Base-by-base conservation (phyloP, 2,888 invertebrate genomes). In the Lymantria dispar region DNA sequence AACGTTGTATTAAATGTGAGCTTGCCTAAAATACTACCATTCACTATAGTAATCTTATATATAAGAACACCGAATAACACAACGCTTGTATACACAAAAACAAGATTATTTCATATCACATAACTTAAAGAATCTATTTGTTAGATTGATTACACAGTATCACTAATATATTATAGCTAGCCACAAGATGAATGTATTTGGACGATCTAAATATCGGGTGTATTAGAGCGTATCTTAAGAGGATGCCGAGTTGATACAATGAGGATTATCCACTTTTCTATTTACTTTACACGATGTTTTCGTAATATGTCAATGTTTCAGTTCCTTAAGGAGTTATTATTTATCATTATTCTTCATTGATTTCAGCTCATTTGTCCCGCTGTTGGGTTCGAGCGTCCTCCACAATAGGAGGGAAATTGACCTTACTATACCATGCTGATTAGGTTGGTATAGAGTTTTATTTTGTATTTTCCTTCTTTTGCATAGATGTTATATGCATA, bases 161-260 rank as follows among this genome's bases (percentile, higher is more conserved):
- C 46, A 48, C 56, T 72, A 72, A 74, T 72, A 68, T 69, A 64
- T 69, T 72, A 70, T 69, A 57, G 65, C 65, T 59, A 65, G 61
- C 61, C 46, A 45, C 55, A 60, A 55, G 59, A 62, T 54, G 49
- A 33, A 33, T 33, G 33, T 55, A 50, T 59, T 56, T 47, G 61
- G 67, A 67, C 51, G 58, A 50, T 58, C 54, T 56, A 60, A 68
- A 68, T 70, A 67, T 62, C 51, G 53, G 14, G 45, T 43, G 55
- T 69, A 67, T 43, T 61, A 56, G 73, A 70, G 72, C 72, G 69
- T 43, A 58, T 47, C 60, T 47, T 58, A 57, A 56, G 52, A 54
- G 59, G 64, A 47, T 54, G 22, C 49, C 53, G 49, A 58, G 52
- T 54, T 58, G 53, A 48, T 33, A 33, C 33, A 33, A 33, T 10